Evolutionary conservation across 2,113 vertebrate species (phyloP).

Genomic region (Camelus dromedarius): DNA sequence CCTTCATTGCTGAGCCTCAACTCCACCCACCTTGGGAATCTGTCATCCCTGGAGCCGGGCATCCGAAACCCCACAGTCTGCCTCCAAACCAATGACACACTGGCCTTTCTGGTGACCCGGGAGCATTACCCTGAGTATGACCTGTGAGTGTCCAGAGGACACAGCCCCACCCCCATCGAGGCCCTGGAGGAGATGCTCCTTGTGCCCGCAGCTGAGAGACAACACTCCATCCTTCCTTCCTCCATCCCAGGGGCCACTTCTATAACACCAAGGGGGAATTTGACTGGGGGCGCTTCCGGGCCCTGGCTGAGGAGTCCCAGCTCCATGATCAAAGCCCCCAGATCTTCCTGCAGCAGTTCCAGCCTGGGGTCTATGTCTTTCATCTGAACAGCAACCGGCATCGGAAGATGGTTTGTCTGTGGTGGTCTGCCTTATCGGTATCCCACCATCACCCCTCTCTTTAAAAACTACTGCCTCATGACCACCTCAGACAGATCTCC

Average conservation of each 20-base stretch:
- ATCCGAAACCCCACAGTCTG: constrained; percentile 92
- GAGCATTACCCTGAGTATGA: constrained; percentile 93
- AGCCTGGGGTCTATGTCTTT: constrained; percentile 92
- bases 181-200: background rate
- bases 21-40: background rate
- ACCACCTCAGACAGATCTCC: background rate
- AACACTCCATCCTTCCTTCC: background rate
- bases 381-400: constrained; percentile 90
- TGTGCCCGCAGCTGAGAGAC: too few species aligned
- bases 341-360: constrained; percentile 90
- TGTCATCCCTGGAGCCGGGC: constrained; percentile 68
- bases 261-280: constrained; percentile 92
- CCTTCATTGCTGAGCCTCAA: background rate
- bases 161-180: rapidly evolving
- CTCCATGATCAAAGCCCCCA: constrained; percentile 78
- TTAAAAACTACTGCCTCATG: background rate
- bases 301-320: constrained; percentile 87
- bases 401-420: constrained; percentile 90
- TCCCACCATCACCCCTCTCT: background rate
- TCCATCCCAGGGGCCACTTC: constrained; percentile 89
- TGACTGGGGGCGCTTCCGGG: constrained; percentile 93
- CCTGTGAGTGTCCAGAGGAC: constrained; percentile 86
- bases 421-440: background rate
- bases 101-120: constrained; percentile 90
- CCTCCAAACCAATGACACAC: constrained; percentile 83